Base-by-base conservation (phyloP, 2,888 invertebrate species). In the Conus canariensis region DNA sequence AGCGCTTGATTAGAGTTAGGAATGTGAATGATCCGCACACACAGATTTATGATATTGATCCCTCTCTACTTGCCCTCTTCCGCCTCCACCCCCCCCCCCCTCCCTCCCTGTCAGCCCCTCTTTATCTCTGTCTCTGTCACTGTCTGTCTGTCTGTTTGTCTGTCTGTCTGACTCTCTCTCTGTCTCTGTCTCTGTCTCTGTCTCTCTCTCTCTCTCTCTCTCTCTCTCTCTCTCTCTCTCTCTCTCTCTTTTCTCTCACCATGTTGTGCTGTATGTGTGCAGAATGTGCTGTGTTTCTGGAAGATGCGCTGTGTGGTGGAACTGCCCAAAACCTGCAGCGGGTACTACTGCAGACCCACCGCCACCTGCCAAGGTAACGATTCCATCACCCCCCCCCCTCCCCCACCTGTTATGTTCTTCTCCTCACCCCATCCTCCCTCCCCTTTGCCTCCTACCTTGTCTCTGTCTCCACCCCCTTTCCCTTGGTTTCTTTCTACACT, bases 251-350 rank as follows among this genome's bases (percentile, higher is more conserved):
- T 30, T n/a, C n/a, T n/a, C n/a, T n/a, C 30, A 30, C 30, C 30
- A 30, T 30, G 30, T 30, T 30, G 30, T 30, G 30, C 30, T 30
- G 30, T 30, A 30, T 30, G 30, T 30, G 30, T 30, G 77, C 77
- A 77, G 77, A 77, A 77, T 25, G 77, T 77, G 77, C 77, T 77
- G 77, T 77, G 77, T 77, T 77, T 77, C 77, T 77, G 77, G 77
- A 77, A 25, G 25, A 77, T 25, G n/a, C 77, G 25, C 25, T 77
- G 77, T 77, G 77, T 77, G 77, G 77, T 77, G 77, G 77, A 77
- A 77, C 25, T 77, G 77, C 77, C 77, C 77, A 74, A 77, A 77
- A 6, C 77, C 77, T 77, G 77, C 77, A n/a, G 10, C 25, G 77
- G 77, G 7, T 25, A 77, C 77, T 77, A 77, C 77, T 77, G 77